Base-by-base conservation (phyloP, 2,888 invertebrate species). In the Poecilus cupreus region DNA sequence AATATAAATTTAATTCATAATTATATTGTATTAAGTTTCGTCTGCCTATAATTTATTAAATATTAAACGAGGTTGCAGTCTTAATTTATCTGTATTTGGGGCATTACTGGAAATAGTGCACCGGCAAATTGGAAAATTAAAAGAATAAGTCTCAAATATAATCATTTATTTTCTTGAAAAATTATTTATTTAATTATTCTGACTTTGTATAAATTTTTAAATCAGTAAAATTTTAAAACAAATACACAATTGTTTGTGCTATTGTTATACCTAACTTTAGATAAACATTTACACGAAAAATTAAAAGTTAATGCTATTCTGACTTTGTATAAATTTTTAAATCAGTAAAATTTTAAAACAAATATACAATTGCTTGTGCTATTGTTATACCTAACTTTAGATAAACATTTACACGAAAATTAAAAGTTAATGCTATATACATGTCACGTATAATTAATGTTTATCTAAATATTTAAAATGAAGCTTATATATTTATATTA, bases 1-100 rank as follows among this genome's bases (percentile, higher is more conserved):
- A 43, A n/a, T 11, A 43, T 43, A 43, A n/a, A 26, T 60, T 60
- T 60, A 26, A 60, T 60, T 60, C n/a, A 57, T 57, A 26, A 60
- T 13, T 32, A 6, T 0, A 32, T 32, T 32, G 8, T 8, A 32
- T 32, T 2, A 1, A 32, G 8, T 32, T 32, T 6, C 32, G 8
- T 13, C 13, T 20, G 54, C 54, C 11, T 26, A 0, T 60, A 22
- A 10, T 22, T 24, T 22, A 24, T 60, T 24, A 11, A 26, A n/a
- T n/a, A n/a, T 26, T 11, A 20, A 16, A 37, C 11, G 10, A 68
- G 37, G 39, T 16, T 37, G 37, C 39, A n/a, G 4, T 68, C 18
- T 10, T 68, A 68, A 37, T 32, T 68, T 68, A 68, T 37, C 18
- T 68, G 16, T 60, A 60, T 26, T 68, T 18, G 10, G 64, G 18